These are phyloP conservation scores for Vimba vimba DNA, from an alignment of 2,113 vertebrate species.

Conservation along the genomic window DNA sequence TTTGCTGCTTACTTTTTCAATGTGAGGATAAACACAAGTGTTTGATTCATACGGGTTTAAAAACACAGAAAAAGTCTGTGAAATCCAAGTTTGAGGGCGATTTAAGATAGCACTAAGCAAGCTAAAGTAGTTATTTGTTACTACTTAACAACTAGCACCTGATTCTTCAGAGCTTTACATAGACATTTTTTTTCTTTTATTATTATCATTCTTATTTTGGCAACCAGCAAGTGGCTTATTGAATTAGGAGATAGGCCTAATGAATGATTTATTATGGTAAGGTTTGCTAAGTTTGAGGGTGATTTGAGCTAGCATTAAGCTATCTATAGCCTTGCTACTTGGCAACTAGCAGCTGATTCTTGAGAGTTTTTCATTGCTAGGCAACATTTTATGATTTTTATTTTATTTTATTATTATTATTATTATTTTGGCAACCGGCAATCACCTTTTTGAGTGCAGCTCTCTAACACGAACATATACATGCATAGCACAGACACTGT, in stretches of 20 bases:
- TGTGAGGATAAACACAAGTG: background rate
- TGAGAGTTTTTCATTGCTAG: background rate
- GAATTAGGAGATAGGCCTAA: no score
- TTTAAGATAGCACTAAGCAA: background rate
- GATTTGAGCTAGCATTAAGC: background rate
- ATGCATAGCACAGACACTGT: background rate
- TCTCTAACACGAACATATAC: constrained; percentile 4
- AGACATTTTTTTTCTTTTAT: background rate
- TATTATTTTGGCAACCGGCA: background rate
- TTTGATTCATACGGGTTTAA: background rate
- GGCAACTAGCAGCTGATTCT: background rate
- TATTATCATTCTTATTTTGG: background rate
- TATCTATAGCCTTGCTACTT: background rate
- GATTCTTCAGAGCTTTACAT: background rate
- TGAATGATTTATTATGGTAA: background rate
- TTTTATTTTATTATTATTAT: background rate
- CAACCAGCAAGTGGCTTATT: background rate
- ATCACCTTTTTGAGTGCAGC: background rate
- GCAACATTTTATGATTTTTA: background rate
- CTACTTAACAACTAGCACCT: background rate
- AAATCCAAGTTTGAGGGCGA: background rate
- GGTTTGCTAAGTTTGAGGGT: background rate
- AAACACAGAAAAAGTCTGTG: background rate
- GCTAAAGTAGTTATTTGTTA: background rate
- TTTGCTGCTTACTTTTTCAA: background rate